Evolutionary conservation across 2,113 vertebrate species (phyloP).

Genomic region (Melanerpes aurifrons): DNA sequence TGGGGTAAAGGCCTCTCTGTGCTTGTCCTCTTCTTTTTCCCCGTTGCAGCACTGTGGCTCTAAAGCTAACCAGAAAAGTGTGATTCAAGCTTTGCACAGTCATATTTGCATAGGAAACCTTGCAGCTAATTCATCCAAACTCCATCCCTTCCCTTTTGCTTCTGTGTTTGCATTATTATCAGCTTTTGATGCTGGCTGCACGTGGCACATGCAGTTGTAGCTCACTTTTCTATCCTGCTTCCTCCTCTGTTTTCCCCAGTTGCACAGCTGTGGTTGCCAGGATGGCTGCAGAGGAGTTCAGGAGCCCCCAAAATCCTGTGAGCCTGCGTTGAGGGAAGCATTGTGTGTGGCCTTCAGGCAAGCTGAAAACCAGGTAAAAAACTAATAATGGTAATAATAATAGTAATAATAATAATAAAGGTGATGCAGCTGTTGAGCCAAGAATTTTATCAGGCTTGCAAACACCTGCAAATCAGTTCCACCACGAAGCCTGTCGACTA

Average conservation of each 20-base stretch:
- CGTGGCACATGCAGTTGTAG: background rate
- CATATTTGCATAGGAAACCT: background rate
- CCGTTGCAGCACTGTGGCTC: background rate
- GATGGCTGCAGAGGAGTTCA: background rate
- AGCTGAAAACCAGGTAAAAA: background rate
- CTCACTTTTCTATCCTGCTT: fast-evolving
- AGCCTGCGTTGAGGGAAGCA: background rate
- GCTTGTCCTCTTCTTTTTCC: background rate
- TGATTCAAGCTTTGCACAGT: background rate
- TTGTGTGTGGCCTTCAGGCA: background rate
- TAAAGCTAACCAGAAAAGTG: background rate
- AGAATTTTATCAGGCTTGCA: slow-evolving; percentile 11
- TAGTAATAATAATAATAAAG: too few species aligned
- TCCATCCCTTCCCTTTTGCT: background rate
- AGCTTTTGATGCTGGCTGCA: fast-evolving
- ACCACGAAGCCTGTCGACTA: background rate
- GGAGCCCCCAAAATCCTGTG: background rate
- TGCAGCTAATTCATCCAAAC: background rate
- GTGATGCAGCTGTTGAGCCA: background rate
- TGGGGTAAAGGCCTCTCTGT: background rate
- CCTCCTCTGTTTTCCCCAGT: background rate
- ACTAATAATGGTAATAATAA: background rate
- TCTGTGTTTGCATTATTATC: background rate
- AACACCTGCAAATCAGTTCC: slow-evolving; percentile 41
- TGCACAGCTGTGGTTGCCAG: fast-evolving